Base-by-base conservation (phyloP, 2,797 vertebrate genomes). In the Peromyscus eremicus region DNA sequence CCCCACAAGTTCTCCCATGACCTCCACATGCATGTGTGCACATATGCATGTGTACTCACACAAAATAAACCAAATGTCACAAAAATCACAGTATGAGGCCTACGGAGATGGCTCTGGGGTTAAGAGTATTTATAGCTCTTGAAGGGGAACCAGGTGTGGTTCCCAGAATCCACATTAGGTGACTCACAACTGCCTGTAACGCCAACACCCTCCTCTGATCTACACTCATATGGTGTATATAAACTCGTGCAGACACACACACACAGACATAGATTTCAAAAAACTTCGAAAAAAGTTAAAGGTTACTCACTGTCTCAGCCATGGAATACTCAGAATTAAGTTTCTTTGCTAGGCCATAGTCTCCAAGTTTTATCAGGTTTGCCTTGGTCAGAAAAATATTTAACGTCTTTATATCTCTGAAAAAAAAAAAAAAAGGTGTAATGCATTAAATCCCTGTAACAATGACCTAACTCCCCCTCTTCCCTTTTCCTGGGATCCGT, bases 341-440 rank as follows among this genome's bases (percentile, higher is more conserved):
- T 98, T 99, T 99, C 98, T 99, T 99, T 81, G 99, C 99, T 52
- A 99, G 98, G 40, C 99, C 99, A 93, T 99, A 99, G 98, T 99
- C 99, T 11, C 99, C 99, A 97, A 99, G 97, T 98, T 99, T 99
- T 97, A 99, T 99, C 97, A 99, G 99, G 98, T 99, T 99, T 95
- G 99, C 99, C 98, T 99, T 99, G 93, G 99, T 99, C 97, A 99
- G 99, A 98, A 99, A 99, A 98, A 99, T 99, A 98, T 99, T 99
- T 98, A 99, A 99, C 66, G 99, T 99, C 99, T 99, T 99, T 98
- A 99, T 99, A 98, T 99, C 99, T 98, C 99, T 99, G 98, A 62
- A 46, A 46, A 46, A 46, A n/a, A n/a, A n/a, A 98, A 98, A 25
- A 70, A 97, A 95, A 98, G 97, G 94, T 77, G 19, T 29, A 76